A percentile compares a stretch with the other conserved stretches of the same genome.
Conservation (phyloP, 1,140 invertebrate genomes). For the Lasioglossum baleicum region DNA sequence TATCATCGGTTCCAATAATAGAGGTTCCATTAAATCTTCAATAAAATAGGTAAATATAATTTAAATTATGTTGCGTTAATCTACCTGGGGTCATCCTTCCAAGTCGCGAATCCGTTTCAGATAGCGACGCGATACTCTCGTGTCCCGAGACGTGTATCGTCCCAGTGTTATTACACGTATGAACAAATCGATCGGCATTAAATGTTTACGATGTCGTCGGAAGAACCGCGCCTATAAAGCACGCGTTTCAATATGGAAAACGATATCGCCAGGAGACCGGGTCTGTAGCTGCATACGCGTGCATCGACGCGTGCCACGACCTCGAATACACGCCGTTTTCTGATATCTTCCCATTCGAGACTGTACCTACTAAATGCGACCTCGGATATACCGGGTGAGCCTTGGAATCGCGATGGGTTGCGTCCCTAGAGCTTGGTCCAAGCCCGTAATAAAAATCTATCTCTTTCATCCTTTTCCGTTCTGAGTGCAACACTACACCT, state of each 20-base stretch:
- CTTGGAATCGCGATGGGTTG: too few species aligned
- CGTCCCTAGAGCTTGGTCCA: too few species aligned
- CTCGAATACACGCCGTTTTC: background rate
- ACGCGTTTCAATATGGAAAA: constrained; percentile 1
- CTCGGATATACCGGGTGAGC: too few species aligned
- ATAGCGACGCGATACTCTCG: background rate
- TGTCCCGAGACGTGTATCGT: too few species aligned
- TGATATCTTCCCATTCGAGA: background rate
- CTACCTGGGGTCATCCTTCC: background rate
- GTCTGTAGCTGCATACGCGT: background rate
- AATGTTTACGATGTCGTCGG: constrained; percentile 51
- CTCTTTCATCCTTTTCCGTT: too few species aligned
- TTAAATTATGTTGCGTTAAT: too few species aligned
- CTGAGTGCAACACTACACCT: too few species aligned
- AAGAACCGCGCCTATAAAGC: constrained; percentile 31
- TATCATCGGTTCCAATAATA: too few species aligned
- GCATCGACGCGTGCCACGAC: background rate
- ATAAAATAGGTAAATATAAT: too few species aligned
- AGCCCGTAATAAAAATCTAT: too few species aligned
- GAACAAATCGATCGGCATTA: constrained; percentile 53
- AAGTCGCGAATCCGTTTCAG: constrained; percentile 1
- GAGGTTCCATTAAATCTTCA: too few species aligned
- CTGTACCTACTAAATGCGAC: constrained; percentile 5
- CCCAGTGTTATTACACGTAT: constrained; percentile 30
- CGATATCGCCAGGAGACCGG: background rate